These are phyloP conservation scores for Tetropium fuscum DNA, from an alignment of 2,888 invertebrate species.

Conservation along the genomic window DNA sequence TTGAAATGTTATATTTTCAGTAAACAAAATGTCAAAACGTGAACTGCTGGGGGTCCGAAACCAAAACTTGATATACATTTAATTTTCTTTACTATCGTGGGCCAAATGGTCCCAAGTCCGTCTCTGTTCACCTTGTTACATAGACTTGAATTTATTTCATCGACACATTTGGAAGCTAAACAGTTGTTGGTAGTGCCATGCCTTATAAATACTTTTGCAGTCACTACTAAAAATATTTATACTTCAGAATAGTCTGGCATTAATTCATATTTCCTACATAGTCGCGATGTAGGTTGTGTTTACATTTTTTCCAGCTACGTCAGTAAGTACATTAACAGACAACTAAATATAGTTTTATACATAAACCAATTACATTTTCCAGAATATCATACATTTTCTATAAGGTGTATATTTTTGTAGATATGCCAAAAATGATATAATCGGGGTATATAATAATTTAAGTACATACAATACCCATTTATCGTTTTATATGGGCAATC, in stretches of 20 bases:
- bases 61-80: too few relatives aligned
- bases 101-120: too few relatives aligned
- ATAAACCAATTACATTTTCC: constrained; percentile 16
- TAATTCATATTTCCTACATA: constrained; percentile 32
- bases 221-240: constrained; percentile 15
- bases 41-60: too few relatives aligned
- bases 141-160: too few relatives aligned
- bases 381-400: constrained; percentile 19
- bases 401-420: constrained; percentile 1
- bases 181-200: constrained; percentile 3
- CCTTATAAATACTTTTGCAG: constrained; percentile 10
- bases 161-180: too few relatives aligned
- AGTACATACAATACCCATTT: too few relatives aligned
- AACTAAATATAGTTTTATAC: constrained; percentile 20
- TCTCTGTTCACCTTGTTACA: too few relatives aligned
- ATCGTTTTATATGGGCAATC: too few relatives aligned
- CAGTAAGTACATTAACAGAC: constrained; percentile 13
- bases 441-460: too few relatives aligned
- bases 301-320: constrained; percentile 32
- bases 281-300: constrained; percentile 34
- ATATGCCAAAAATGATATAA: constrained; percentile 20
- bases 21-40: too few relatives aligned
- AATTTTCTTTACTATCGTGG: too few relatives aligned
- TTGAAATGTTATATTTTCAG: too few relatives aligned
- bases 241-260: constrained; percentile 26